Evolutionary conservation across 2,797 vertebrate species (phyloP).

Genomic region (Dendrocincla fuliginosa): DNA sequence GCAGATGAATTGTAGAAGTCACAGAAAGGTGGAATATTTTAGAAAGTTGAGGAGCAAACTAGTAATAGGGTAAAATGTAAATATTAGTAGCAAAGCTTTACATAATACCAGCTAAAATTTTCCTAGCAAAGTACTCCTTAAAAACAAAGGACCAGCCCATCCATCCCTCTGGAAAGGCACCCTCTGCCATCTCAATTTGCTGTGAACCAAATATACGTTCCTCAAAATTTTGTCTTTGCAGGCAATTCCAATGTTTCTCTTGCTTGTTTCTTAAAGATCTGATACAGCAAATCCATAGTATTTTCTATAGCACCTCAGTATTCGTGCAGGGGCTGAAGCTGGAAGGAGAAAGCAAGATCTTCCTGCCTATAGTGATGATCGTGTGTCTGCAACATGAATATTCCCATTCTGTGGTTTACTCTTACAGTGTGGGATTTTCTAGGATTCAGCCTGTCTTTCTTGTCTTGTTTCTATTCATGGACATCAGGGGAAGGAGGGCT

Average conservation of each 20-base stretch:
- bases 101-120: not conserved
- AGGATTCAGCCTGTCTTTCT: not conserved
- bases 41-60: not conserved
- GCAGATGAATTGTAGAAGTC: not conserved
- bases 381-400: not conserved
- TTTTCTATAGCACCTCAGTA: not conserved
- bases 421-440: not conserved
- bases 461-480: not conserved
- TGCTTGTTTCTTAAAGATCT: not conserved
- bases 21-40: not conserved
- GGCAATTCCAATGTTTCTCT: not conserved
- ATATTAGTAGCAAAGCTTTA: not conserved
- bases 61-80: not conserved
- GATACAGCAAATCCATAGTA: not conserved
- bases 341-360: not conserved
- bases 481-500: not conserved
- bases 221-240: not conserved
- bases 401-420: not conserved
- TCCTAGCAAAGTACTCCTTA: not conserved
- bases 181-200: not conserved
- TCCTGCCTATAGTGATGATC: not conserved
- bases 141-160: not conserved
- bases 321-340: not conserved
- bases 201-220: not conserved
- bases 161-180: not conserved